Evolutionary conservation across 2,797 vertebrate species (phyloP), one percentile per base, ranked within the genome.

Genomic region (Leuciscus waleckii): DNA sequence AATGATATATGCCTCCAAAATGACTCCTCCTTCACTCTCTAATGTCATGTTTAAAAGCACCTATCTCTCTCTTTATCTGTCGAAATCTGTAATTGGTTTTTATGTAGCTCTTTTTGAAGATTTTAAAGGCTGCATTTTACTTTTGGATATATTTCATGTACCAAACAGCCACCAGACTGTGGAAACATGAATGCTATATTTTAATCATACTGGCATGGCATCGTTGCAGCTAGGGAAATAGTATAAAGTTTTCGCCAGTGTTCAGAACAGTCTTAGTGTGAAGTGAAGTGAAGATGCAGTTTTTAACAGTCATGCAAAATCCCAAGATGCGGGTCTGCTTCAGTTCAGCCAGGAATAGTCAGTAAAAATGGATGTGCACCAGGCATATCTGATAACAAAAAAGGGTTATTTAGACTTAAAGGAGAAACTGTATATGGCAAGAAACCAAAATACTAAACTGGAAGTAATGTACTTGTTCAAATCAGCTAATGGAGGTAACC

Each of bases 241-340:
- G 9, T 71, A 9, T 65, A 65, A 73, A 69, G 43, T 11, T 11
- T 83, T 61, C 29, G 1, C n/a, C 51, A 37, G 49, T 23, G 16
- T 79, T 41, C n/a, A 35, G 21, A 39, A 56, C 19, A 23, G 71
- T 83, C 32, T 74, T 17, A 51, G 16, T 21, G 29, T 61, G 19
- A 84, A 39, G 67, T 58, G 19, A 83, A 49, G 67, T 16, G 7
- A 82, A 21, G 16, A 16, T 71, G 56, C 29, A 46, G 56, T 58
- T 82, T 87, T 76, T 76, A 79, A 26, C 7, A 29, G 76, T 86
- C 88, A 91, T 91, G 85, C 85, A 73, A 85, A 82, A 92, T 82
- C n/a, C 88, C 84, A 88, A 88, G 73, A 91, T 79, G 88, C 85
- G 83, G 79, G 77, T 90, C 71, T 58, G 82, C 81, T 86, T 89